Evolutionary conservation across 2,113 vertebrate genomes (phyloP).

Genomic region (Megaceryle torquata): DNA sequence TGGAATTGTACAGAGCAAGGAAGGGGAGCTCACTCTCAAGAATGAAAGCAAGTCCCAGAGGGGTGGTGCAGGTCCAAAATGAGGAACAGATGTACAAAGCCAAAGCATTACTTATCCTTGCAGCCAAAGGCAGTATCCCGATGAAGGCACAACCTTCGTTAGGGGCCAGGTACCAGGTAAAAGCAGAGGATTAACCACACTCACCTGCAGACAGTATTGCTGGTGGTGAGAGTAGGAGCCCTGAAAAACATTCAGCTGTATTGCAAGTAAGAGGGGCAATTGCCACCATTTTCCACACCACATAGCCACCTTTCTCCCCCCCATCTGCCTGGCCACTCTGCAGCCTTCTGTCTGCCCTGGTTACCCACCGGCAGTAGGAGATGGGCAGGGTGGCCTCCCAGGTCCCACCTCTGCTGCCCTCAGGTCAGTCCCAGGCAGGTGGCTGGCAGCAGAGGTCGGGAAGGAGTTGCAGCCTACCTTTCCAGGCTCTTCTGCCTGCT

Average conservation of each 20-base stretch:
- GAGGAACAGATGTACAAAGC: not conserved
- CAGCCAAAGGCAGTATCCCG: rapidly evolving
- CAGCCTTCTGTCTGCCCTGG: not conserved
- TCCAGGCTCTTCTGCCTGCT: not conserved
- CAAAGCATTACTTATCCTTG: rapidly evolving
- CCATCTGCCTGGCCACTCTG: rapidly evolving
- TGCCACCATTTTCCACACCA: not conserved
- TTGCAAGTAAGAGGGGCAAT: not conserved
- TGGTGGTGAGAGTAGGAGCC: not conserved
- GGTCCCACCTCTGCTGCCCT: not conserved
- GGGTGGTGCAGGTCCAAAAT: rapidly evolving
- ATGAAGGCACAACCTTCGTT: not conserved
- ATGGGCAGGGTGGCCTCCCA: not conserved
- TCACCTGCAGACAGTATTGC: not conserved
- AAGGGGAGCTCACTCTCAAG: not conserved
- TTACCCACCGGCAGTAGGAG: not conserved
- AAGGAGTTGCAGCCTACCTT: not conserved
- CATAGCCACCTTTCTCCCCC: rapidly evolving
- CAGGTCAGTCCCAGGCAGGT: not conserved
- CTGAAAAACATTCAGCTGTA: not conserved
- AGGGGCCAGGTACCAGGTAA: not conserved
- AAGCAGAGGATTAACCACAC: not conserved
- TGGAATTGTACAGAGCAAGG: not conserved
- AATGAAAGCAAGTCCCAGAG: not conserved
- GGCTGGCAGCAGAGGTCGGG: not conserved